phyloP scores from a whole-genome alignment of 1,140 invertebrate genomes.

The Leptinotarsa undecemlineata region DNA sequence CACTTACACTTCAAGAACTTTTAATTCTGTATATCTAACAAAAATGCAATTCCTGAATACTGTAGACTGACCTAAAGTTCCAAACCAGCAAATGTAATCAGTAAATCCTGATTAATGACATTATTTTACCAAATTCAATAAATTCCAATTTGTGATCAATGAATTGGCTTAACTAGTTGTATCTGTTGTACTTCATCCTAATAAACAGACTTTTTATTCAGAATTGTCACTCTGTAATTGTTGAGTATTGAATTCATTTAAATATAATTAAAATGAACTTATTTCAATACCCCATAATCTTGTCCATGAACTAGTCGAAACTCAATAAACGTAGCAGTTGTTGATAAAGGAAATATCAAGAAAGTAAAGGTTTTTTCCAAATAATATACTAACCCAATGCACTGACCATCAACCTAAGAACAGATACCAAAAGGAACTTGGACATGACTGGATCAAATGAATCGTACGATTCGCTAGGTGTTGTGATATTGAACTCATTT shows the following conservation, averaged over 20 bases:
- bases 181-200: too few species aligned
- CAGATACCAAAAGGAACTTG: conserved; percentile 47
- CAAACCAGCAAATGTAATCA: too few species aligned
- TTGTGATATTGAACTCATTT: conserved; percentile 35
- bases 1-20: too few species aligned
- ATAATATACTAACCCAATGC: conserved; percentile 47
- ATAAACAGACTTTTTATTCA: background rate
- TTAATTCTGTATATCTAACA: too few species aligned
- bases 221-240: background rate
- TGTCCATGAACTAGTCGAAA: background rate
- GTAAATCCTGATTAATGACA: too few species aligned
- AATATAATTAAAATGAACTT: background rate
- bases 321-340: background rate
- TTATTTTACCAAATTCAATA: too few species aligned
- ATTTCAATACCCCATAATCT: background rate
- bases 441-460: conserved; percentile 52
- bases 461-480: conserved; percentile 45
- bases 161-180: too few species aligned
- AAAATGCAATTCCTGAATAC: too few species aligned
- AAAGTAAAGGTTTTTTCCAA: background rate
- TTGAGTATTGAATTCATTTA: background rate
- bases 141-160: too few species aligned
- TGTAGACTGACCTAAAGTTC: too few species aligned
- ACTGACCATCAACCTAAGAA: conserved; percentile 49
- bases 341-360: background rate